Base-by-base conservation (phyloP, 2,113 vertebrate species). In the Pelecanoides urinatrix region DNA sequence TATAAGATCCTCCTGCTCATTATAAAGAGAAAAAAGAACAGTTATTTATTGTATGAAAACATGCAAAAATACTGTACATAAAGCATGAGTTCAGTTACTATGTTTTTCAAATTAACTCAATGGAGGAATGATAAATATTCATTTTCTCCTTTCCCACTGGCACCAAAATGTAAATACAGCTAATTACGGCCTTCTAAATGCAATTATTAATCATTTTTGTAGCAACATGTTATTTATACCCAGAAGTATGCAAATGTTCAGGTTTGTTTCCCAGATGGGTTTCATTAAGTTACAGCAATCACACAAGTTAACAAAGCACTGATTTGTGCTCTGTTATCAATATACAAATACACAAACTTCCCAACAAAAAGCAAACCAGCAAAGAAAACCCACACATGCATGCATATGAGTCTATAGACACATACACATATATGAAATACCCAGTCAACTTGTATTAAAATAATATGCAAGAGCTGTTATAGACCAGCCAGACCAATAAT, bases 121-220 rank as follows among this genome's bases (percentile, higher is more conserved):
- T 23, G 34, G 61, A 90, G 34, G 18, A 76, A 94, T 86, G 45
- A 90, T 92, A 97, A 97, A 94, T 97, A 97, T 75, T 95, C 21
- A 93, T 96, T 96, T 98, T 96, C 74, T 94, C 26, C 29, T 92
- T 95, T 97, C 29, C 42, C 59, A 95, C 38, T 47, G 47, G 40
- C 71, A 96, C n/a, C 44, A 96, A 86, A 86, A 97, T 95, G 36
- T 96, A 98, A 98, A 98, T 92, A 87, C 26, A 96, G 45, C 44
- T 97, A 95, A 93, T 81, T 55, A 52, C 91, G 58, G 30, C 29
- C 72, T 96, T 87, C 44, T 95, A 96, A 96, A 92, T 82, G 59
- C 32, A 95, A 90, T 93, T 97, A 96, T 97, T 96, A 97, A 97
- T 97, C 94, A 91, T 47, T 94, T 98, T 95, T 97, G 50, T 88